phyloP scores from a whole-genome alignment of 2,888 invertebrate species.

The Ectobius pallidus region DNA sequence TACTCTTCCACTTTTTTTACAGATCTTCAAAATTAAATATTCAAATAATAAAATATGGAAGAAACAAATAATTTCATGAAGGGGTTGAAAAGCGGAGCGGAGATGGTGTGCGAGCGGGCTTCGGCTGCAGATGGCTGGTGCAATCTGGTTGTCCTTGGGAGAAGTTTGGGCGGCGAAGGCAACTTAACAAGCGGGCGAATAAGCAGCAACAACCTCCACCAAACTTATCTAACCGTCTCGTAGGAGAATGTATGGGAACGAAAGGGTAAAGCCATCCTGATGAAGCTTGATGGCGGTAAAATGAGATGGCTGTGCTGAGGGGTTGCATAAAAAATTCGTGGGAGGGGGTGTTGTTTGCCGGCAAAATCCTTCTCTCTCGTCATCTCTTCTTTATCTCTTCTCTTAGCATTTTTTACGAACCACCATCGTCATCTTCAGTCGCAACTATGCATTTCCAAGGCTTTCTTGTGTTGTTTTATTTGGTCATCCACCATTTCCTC shows the following conservation, averaged over 20 bases:
- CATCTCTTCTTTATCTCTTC: not conserved
- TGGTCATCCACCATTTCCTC: conserved; percentile 18
- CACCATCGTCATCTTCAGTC: conserved; percentile 22
- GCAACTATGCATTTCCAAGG: conserved; percentile 20
- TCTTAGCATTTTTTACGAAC: conserved; percentile 11
- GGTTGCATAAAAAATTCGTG: not conserved
- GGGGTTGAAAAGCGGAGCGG: too few species aligned
- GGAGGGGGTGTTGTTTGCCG: conserved; percentile 5
- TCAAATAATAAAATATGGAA: too few species aligned
- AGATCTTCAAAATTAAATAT: too few species aligned
- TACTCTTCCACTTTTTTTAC: too few species aligned
- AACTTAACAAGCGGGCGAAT: not conserved
- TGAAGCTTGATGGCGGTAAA: conserved; percentile 25
- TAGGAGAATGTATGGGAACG: conserved; percentile 26
- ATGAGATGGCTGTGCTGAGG: too few species aligned
- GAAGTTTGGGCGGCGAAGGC: not conserved
- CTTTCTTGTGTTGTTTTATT: not conserved
- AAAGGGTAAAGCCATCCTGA: conserved; percentile 19
- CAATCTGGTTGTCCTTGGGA: conserved; percentile 13
- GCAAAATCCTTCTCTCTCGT: conserved; percentile 4
- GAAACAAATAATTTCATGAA: too few species aligned
- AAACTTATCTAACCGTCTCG: not conserved
- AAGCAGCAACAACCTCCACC: not conserved
- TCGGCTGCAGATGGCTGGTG: conserved; percentile 15
- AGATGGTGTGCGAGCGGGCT: conserved; percentile 8